Percentiles rank a stretch among this genome's conserved stretches.
phyloP scores from a whole-genome alignment of 1,140 invertebrate species.

The Nasonia vitripennis region DNA sequence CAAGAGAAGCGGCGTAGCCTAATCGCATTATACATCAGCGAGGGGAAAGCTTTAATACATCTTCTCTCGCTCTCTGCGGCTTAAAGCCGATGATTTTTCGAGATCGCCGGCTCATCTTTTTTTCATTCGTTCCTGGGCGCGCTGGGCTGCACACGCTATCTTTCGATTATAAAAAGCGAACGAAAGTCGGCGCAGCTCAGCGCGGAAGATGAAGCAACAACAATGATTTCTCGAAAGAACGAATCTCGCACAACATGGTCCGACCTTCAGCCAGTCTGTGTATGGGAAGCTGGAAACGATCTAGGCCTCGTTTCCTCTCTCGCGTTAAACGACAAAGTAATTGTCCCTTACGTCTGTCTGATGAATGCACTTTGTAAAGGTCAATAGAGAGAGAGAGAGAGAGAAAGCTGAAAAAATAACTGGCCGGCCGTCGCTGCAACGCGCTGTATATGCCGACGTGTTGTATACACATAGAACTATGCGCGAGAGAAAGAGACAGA shows the following conservation, averaged over 20 bases:
- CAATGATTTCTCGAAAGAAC: neutral
- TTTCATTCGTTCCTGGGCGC: neutral
- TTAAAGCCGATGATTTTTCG: constrained; percentile 17
- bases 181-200: neutral
- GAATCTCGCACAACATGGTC: neutral
- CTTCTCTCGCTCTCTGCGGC: neutral
- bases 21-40: neutral
- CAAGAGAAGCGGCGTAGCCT: neutral
- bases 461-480: neutral
- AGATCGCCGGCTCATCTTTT: constrained; percentile 26
- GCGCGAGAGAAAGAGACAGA: constrained; percentile 16
- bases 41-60: constrained; percentile 11
- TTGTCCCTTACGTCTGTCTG: neutral
- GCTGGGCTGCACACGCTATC: neutral
- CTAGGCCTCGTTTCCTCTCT: too few species aligned
- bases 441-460: neutral
- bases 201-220: too few species aligned
- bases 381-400: neutral
- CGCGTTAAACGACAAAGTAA: too few species aligned
- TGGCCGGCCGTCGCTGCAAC: neutral
- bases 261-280: too few species aligned
- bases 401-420: neutral
- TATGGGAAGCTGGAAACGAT: constrained; percentile 31
- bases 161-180: neutral
- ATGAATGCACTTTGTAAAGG: neutral